Percentiles rank a stretch among this genome's conserved stretches.
Conservation (phyloP, 2,888 invertebrate species). For the Erebia epiphron region DNA sequence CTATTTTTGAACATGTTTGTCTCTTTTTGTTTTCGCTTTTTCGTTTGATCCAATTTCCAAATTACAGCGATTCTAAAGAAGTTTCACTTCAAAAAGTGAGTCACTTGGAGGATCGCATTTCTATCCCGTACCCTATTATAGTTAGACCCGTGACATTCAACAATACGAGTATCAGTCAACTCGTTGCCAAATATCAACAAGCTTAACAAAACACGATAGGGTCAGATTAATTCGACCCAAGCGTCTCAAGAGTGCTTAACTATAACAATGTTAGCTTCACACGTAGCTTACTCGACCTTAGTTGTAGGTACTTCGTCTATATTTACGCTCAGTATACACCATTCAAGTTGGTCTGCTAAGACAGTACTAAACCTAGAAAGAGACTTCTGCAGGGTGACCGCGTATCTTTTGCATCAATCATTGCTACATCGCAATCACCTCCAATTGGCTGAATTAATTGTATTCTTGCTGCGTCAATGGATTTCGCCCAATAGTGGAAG, state of each 20-base stretch:
- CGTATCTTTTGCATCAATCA: no score
- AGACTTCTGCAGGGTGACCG: no score
- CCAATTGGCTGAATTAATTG: no score
- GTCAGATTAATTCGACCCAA: slow-evolving; percentile 19
- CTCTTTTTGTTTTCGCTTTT: no score
- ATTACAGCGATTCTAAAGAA: no score
- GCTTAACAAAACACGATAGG: slow-evolving; percentile 8
- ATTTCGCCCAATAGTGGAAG: no score
- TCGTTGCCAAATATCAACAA: slow-evolving; percentile 4
- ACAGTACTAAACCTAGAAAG: neutral
- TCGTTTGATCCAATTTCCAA: no score
- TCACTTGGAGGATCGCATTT: neutral
- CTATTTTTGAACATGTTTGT: no score
- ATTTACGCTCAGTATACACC: neutral
- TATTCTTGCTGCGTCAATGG: no score
- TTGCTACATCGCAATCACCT: no score
- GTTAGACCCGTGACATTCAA: neutral
- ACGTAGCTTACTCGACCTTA: slow-evolving; percentile 17
- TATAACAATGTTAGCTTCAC: slow-evolving; percentile 17
- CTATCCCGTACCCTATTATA: neutral
- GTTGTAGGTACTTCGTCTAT: neutral
- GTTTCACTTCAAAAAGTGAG: no score
- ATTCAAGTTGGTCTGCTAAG: neutral
- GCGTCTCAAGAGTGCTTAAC: slow-evolving; percentile 18
- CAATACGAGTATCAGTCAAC: slow-evolving; percentile 7